A percentile compares a stretch with the other conserved stretches of the same genome.
Evolutionary conservation across 2,113 vertebrate genomes (phyloP).

Genomic region (Ibidorhyncha struthersii): DNA sequence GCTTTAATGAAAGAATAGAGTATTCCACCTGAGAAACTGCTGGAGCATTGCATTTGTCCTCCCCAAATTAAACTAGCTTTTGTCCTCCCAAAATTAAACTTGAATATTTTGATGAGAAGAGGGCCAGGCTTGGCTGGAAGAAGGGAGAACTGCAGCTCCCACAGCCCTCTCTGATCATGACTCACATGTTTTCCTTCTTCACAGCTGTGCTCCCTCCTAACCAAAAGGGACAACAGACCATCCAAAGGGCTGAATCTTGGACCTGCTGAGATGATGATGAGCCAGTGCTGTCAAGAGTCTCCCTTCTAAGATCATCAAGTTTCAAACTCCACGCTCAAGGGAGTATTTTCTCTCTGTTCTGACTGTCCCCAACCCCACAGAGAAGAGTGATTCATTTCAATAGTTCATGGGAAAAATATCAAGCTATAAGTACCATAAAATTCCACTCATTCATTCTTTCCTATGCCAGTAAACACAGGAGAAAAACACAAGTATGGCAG

Average conservation of each 20-base stretch:
- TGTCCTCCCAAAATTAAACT: background rate
- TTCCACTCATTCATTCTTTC: background rate
- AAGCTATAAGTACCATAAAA: background rate
- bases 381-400: background rate
- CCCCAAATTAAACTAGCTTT: background rate
- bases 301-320: background rate
- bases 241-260: constrained; percentile 35
- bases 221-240: constrained; percentile 39
- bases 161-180: constrained; percentile 22
- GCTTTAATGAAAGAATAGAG: background rate
- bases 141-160: constrained; percentile 51
- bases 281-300: background rate
- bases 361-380: background rate
- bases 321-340: background rate
- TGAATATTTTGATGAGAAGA: background rate
- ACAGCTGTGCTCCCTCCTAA: constrained; percentile 71
- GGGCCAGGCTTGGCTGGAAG: background rate
- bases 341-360: background rate
- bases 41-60: background rate
- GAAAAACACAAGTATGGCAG: background rate
- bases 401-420: background rate
- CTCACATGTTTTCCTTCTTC: constrained; percentile 68
- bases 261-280: background rate
- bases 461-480: constrained; percentile 1
- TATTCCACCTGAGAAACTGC: background rate